Evolutionary conservation across 2,888 invertebrate species (phyloP).

Genomic region (Mesochorus sp.): DNA sequence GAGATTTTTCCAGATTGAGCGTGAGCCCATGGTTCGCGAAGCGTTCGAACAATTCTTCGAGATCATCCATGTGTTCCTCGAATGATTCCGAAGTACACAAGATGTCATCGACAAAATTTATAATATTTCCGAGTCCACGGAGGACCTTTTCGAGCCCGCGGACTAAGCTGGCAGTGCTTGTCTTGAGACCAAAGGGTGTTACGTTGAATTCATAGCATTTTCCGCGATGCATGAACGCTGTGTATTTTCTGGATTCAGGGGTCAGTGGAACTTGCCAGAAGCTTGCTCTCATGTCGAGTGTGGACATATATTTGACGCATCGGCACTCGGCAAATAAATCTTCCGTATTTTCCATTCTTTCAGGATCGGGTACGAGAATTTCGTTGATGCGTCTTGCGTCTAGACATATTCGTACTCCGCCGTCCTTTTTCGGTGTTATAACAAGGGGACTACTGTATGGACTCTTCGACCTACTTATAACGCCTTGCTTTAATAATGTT

Average conservation of each 20-base stretch:
- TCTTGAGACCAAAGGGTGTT: slow-evolving; percentile 43
- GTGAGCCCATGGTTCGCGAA: slow-evolving; percentile 59
- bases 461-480: slow-evolving; percentile 70
- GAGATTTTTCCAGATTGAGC: slow-evolving; percentile 62
- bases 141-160: slow-evolving; percentile 11
- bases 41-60: slow-evolving; percentile 48
- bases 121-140: background rate
- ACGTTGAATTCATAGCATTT: slow-evolving; percentile 47
- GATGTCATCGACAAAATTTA: slow-evolving; percentile 50
- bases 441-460: slow-evolving; percentile 68
- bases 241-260: slow-evolving; percentile 42
- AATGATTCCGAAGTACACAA: slow-evolving; percentile 2
- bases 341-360: slow-evolving; percentile 29
- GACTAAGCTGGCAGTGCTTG: slow-evolving; percentile 28
- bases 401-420: slow-evolving; percentile 28
- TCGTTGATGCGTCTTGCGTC: slow-evolving; percentile 42
- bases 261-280: slow-evolving; percentile 65
- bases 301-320: slow-evolving; percentile 19
- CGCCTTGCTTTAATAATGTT: slow-evolving; percentile 70
- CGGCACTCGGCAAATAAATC: background rate
- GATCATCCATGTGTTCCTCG: slow-evolving; percentile 33
- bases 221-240: slow-evolving; percentile 41
- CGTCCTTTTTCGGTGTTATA: slow-evolving; percentile 24
- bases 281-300: slow-evolving; percentile 59
- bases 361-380: slow-evolving; percentile 27